Conservation (phyloP, 2,888 invertebrate genomes). For the Ophioninae sp. region DNA sequence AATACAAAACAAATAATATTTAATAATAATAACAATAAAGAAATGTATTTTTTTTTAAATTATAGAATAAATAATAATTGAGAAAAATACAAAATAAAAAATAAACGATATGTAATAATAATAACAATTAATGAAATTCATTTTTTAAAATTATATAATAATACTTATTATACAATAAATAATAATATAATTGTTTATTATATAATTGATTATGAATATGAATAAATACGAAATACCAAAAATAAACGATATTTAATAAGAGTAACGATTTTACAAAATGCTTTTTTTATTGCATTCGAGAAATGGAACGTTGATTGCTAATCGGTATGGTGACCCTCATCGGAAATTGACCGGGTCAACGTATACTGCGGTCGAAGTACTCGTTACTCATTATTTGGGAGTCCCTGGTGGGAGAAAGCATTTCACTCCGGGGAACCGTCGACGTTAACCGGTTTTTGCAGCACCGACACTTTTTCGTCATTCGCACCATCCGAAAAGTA, state of each 20-base stretch:
- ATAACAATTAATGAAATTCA: too few species aligned
- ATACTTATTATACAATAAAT: too few species aligned
- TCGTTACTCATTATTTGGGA: not conserved
- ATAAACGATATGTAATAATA: too few species aligned
- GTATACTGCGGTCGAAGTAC: slow-evolving; percentile 3
- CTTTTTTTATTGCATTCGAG: not conserved
- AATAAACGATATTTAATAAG: not conserved
- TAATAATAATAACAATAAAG: not conserved
- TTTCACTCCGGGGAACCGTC: slow-evolving; percentile 24
- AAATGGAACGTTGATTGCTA: not conserved
- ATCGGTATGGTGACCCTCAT: slow-evolving; percentile 32
- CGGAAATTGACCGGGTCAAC: slow-evolving; percentile 16
- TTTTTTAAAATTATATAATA: too few species aligned
- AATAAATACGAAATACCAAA: too few species aligned
- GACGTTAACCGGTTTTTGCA: slow-evolving; percentile 40
- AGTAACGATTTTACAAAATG: not conserved
- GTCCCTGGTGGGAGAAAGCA: slow-evolving; percentile 35
- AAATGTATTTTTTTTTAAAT: not conserved
- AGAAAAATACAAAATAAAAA: too few species aligned
- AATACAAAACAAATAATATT: too few species aligned
- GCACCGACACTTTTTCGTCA: slow-evolving; percentile 6
- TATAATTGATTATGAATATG: too few species aligned
- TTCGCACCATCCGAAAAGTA: slow-evolving; percentile 17
- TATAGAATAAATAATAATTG: too few species aligned
- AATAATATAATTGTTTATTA: too few species aligned